Percentiles rank a stretch among this genome's conserved stretches.
Conservation (phyloP, 92 coral and sea anemone species). For the Epizoanthus fatuus region DNA sequence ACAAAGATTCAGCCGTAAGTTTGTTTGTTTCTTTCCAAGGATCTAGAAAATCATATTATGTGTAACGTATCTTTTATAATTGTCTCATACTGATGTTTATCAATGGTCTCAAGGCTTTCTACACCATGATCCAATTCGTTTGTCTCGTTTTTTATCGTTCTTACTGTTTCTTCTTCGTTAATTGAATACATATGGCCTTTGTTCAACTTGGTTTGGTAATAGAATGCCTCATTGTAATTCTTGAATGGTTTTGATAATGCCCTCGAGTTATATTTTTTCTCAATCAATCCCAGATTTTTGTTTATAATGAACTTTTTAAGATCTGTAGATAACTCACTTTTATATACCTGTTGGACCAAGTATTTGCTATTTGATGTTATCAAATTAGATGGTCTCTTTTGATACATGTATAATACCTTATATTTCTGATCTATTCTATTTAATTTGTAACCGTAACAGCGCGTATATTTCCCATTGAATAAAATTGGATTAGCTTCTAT, state of each 20-base stretch:
- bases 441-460: constrained; percentile 25
- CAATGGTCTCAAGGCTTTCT: too few relatives aligned
- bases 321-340: not conserved
- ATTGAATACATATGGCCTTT: not conserved
- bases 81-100: not conserved
- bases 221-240: constrained; percentile 7
- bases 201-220: constrained; percentile 6
- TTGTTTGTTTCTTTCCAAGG: too few relatives aligned
- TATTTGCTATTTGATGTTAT: not conserved
- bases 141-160: too few relatives aligned
- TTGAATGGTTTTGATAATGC: constrained; percentile 12
- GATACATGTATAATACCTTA: not conserved
- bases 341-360: not conserved
- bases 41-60: not conserved
- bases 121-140: too few relatives aligned
- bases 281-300: constrained; percentile 14
- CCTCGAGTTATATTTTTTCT: constrained; percentile 4
- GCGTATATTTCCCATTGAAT: not conserved
- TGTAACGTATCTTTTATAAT: constrained; percentile 15
- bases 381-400: constrained; percentile 21
- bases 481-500: constrained; percentile 12
- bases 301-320: constrained; percentile 16
- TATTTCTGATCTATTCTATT: constrained; percentile 11
- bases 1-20: too few relatives aligned
- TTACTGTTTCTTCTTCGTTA: constrained; percentile 10